A percentile compares a stretch with the other conserved stretches of the same genome.
Evolutionary conservation across 2,888 invertebrate species (phyloP).

Genomic region (Dicranocentrus wangi): DNA sequence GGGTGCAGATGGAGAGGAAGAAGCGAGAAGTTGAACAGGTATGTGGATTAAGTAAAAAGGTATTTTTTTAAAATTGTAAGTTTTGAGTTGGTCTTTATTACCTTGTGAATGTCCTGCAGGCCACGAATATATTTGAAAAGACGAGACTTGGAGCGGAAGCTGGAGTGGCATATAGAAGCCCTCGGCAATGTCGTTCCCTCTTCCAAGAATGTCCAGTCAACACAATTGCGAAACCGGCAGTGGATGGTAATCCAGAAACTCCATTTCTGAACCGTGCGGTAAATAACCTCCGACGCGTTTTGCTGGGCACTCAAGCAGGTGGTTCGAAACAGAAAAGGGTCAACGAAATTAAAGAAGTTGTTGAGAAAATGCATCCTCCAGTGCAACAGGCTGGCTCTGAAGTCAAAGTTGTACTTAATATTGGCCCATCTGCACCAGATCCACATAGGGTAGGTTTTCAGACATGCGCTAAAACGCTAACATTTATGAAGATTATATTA

Average conservation of each 20-base stretch:
- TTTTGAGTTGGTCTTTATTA: too few species aligned
- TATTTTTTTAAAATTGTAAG: too few species aligned
- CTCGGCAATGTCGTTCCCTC: conserved; percentile 59
- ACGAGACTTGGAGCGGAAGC: conserved; percentile 53
- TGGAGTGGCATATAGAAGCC: conserved; percentile 34
- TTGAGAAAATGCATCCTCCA: conserved; percentile 33
- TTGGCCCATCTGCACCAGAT: conserved; percentile 43
- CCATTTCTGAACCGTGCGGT: conserved; percentile 51
- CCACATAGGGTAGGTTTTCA: too few species aligned
- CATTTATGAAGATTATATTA: too few species aligned
- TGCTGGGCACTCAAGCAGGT: conserved; percentile 35
- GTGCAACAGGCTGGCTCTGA: conserved; percentile 32
- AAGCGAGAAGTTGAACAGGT: conserved; percentile 50
- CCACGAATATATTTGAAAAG: conserved; percentile 38
- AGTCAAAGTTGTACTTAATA: conserved; percentile 51
- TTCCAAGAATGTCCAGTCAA: conserved; percentile 60
- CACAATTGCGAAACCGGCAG: conserved; percentile 15
- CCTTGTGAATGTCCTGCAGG: too few species aligned
- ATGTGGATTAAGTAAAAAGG: too few species aligned
- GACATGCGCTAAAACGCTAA: too few species aligned
- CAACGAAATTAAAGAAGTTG: conserved; percentile 41
- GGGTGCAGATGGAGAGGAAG: conserved; percentile 32
- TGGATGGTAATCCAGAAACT: not conserved
- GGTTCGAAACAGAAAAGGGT: conserved; percentile 21
- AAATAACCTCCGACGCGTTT: conserved; percentile 56